phyloP scores from a whole-genome alignment of 2,888 invertebrate genomes.

The Xylota segnis region DNA sequence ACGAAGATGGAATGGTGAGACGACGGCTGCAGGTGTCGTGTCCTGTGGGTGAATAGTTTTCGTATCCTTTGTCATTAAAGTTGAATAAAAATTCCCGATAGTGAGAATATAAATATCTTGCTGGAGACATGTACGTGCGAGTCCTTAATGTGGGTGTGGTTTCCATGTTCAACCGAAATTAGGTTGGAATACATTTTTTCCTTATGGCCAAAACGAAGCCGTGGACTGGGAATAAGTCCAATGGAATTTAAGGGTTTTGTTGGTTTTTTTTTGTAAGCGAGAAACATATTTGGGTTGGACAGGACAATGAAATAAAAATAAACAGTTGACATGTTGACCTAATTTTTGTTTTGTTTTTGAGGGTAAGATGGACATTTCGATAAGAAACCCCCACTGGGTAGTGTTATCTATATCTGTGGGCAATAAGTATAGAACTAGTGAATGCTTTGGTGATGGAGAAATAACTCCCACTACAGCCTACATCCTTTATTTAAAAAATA shows the following conservation, averaged over 20 bases:
- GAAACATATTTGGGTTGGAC: conserved; percentile 2
- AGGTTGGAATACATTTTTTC: conserved; percentile 13
- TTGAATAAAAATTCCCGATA: conserved; percentile 14
- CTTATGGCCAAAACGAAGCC: not conserved
- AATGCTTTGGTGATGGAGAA: too few species aligned
- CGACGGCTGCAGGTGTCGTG: conserved; percentile 22
- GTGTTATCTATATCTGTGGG: too few species aligned
- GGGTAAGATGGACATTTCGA: not conserved
- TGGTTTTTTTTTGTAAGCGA: conserved; percentile 21
- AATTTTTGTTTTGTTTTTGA: conserved; percentile 1
- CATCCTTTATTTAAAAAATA: too few species aligned
- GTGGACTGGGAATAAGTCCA: not conserved
- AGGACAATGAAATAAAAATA: not conserved
- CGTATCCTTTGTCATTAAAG: conserved; percentile 23
- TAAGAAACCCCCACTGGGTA: not conserved
- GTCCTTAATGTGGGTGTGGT: conserved; percentile 30
- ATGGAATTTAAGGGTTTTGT: conserved; percentile 18
- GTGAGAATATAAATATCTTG: conserved; percentile 12
- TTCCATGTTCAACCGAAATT: conserved; percentile 47
- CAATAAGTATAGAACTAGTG: too few species aligned
- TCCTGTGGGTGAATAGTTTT: conserved; percentile 36
- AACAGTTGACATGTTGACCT: conserved; percentile 13
- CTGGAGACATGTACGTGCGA: not conserved
- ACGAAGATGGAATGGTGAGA: conserved; percentile 23
- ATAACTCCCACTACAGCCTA: too few species aligned